Conservation (phyloP, 2,797 vertebrate genomes). For the Galaxias olidus region DNA sequence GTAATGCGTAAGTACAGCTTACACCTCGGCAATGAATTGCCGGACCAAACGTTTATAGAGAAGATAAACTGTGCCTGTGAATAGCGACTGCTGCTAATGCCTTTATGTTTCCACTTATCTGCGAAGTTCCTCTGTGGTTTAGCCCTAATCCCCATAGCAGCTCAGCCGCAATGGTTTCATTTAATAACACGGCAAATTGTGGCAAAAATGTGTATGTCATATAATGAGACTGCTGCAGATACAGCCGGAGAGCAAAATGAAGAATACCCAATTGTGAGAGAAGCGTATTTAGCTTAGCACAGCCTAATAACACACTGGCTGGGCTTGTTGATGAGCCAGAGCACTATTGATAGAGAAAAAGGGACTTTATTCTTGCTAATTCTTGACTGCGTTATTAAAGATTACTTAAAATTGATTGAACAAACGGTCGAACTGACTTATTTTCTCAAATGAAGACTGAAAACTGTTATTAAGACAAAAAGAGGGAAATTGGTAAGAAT, state of each 20-base stretch:
- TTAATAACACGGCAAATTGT: constrained; percentile 65
- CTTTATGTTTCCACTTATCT: constrained; percentile 68
- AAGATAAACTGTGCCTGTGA: constrained; percentile 53
- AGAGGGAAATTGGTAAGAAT: constrained; percentile 18
- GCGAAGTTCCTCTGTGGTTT: constrained; percentile 64
- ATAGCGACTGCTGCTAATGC: constrained; percentile 32
- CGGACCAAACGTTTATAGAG: constrained; percentile 41
- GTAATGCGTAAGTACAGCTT: constrained; percentile 33
- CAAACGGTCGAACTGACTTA: constrained; percentile 32
- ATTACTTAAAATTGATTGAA: constrained; percentile 54
- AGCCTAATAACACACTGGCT: constrained; percentile 53
- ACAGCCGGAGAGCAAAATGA: constrained; percentile 49
- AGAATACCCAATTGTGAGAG: constrained; percentile 50
- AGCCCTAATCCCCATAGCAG: constrained; percentile 61
- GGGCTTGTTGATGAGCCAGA: constrained; percentile 43
- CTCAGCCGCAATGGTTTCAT: constrained; percentile 63
- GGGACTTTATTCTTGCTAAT: constrained; percentile 37
- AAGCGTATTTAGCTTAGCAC: constrained; percentile 47
- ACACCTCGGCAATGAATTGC: constrained; percentile 40
- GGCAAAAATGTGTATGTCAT: constrained; percentile 54
- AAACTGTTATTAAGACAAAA: constrained; percentile 14
- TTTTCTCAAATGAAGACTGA: constrained; percentile 40
- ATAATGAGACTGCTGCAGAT: constrained; percentile 56
- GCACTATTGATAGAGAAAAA: constrained; percentile 45
- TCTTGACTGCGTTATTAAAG: constrained; percentile 48